A percentile compares a stretch with the other conserved stretches of the same genome.
phyloP scores from a whole-genome alignment of 2,797 vertebrate genomes.

The Chelidonichthys spinosus region DNA sequence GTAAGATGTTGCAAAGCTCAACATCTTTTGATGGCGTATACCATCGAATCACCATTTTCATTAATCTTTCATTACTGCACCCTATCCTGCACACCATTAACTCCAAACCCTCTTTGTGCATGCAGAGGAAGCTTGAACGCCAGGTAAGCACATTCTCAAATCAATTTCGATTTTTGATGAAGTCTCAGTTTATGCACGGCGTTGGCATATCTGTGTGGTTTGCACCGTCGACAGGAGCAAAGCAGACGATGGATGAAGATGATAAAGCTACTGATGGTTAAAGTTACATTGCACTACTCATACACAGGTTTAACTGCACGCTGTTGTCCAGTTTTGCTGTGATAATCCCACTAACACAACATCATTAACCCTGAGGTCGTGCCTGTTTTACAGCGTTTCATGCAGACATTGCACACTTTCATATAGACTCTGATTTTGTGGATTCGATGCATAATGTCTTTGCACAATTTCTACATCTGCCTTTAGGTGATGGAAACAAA shows the following conservation, averaged over 20 bases:
- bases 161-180: conserved; percentile 40
- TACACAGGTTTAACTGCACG: not conserved
- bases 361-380: conserved; percentile 12
- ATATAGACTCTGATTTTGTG: conserved; percentile 5
- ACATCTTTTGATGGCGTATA: conserved; percentile 16
- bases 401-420: not conserved
- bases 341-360: conserved; percentile 10
- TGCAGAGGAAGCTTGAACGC: conserved; percentile 10
- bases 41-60: conserved; percentile 27
- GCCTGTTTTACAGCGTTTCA: conserved; percentile 1
- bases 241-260: not conserved
- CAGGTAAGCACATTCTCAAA: conserved; percentile 48
- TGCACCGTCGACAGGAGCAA: conserved; percentile 9
- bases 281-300: not conserved
- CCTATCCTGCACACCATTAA: conserved; percentile 41
- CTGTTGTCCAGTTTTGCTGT: conserved; percentile 16
- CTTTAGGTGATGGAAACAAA: conserved; percentile 43
- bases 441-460: conserved; percentile 2
- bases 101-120: conserved; percentile 15
- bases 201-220: not conserved
- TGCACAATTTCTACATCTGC: conserved; percentile 20
- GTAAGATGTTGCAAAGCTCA: not conserved
- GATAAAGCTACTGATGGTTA: not conserved
- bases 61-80: conserved; percentile 27
- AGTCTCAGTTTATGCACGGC: conserved; percentile 4